Percentiles rank a stretch among this genome's conserved stretches.
phyloP scores from a whole-genome alignment of 2,888 invertebrate genomes.

The Alcis repandata region DNA sequence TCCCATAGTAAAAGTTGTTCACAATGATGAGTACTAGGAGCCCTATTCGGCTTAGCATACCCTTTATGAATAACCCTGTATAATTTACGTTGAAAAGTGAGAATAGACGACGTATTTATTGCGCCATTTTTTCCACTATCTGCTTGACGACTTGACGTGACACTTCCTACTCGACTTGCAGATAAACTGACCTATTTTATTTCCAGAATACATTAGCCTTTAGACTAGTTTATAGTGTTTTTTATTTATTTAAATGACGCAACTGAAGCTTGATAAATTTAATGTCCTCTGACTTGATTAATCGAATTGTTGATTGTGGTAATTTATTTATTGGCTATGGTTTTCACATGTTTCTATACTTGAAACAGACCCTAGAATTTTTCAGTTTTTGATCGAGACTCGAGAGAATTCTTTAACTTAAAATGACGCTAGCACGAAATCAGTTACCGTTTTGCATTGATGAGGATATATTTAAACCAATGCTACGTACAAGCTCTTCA shows the following conservation, averaged over 20 bases:
- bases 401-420: too few species aligned
- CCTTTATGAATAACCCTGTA: too few species aligned
- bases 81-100: neutral
- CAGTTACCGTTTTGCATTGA: too few species aligned
- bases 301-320: conserved; percentile 8
- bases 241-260: conserved; percentile 4
- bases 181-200: conserved; percentile 33
- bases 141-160: conserved; percentile 18
- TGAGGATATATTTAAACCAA: too few species aligned
- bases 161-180: conserved; percentile 32
- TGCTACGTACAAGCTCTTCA: too few species aligned
- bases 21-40: too few species aligned
- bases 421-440: neutral
- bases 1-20: too few species aligned
- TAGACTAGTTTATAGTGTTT: neutral
- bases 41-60: too few species aligned
- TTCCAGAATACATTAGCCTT: neutral
- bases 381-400: too few species aligned
- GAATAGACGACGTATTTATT: conserved; percentile 6
- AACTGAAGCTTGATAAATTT: conserved; percentile 4
- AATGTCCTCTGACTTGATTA: conserved; percentile 16
- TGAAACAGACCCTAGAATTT: too few species aligned
- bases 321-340: neutral
- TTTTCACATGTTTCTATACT: neutral
- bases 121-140: conserved; percentile 27